Percentiles rank a stretch among this genome's conserved stretches.
Conservation (phyloP, 1,140 invertebrate genomes). For the Mizuhopecten yessoensis region DNA sequence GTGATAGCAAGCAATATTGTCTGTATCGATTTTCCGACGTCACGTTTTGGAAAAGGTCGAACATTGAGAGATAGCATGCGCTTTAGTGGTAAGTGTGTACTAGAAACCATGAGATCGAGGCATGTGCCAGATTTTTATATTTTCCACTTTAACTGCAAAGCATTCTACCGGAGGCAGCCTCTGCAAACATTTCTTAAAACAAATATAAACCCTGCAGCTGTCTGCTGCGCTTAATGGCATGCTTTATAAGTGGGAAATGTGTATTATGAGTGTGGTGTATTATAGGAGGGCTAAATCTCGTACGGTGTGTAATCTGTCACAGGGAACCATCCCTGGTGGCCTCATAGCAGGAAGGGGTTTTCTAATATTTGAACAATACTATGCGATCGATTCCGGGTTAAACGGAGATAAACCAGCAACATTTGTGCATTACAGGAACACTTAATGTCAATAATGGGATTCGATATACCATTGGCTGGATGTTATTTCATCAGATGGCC, state of each 20-base stretch:
- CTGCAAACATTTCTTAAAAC: neutral
- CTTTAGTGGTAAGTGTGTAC: neutral
- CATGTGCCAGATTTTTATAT: neutral
- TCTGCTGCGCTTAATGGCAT: neutral
- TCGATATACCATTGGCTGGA: neutral
- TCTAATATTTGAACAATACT: no score
- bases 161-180: neutral
- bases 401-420: no score
- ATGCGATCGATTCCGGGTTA: no score
- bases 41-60: neutral
- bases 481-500: no score
- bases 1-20: slow-evolving; percentile 9
- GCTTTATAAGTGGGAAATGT: neutral
- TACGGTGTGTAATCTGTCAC: neutral
- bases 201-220: slow-evolving; percentile 14
- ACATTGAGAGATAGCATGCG: slow-evolving; percentile 1
- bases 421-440: no score
- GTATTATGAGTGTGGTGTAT: neutral
- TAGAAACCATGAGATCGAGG: neutral
- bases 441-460: no score
- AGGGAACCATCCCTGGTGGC: neutral
- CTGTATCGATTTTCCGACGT: slow-evolving; percentile 7
- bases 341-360: no score
- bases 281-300: neutral
- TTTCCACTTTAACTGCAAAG: neutral